Evolutionary conservation across 2,888 invertebrate genomes (phyloP).

Genomic region (Nemotelus pantherinus): DNA sequence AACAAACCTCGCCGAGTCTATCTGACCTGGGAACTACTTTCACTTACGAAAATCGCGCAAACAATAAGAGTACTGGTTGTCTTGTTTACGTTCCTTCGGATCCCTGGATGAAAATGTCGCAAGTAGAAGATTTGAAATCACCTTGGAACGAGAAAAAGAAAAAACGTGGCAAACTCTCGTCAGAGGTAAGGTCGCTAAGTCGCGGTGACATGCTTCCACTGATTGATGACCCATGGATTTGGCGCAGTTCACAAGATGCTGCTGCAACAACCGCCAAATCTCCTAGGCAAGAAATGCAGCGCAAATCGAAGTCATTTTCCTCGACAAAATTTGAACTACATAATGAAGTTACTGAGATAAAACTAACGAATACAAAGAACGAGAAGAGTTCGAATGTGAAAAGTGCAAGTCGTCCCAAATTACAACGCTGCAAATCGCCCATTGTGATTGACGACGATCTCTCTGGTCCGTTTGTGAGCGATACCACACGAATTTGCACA

Average conservation of each 20-base stretch:
- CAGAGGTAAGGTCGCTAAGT: slow-evolving; percentile 53
- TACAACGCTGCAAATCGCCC: slow-evolving; percentile 56
- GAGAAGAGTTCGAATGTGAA: slow-evolving; percentile 40
- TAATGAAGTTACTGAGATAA: slow-evolving; percentile 8
- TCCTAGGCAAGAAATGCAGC: slow-evolving; percentile 54
- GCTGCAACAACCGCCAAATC: slow-evolving; percentile 45
- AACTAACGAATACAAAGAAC: slow-evolving; percentile 28
- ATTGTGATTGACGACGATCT: slow-evolving; percentile 54
- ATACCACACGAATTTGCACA: slow-evolving; percentile 25
- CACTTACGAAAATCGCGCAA: slow-evolving; percentile 54
- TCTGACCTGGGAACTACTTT: slow-evolving; percentile 57
- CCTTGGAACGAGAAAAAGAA: background rate
- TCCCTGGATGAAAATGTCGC: slow-evolving; percentile 63
- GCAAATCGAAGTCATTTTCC: slow-evolving; percentile 57
- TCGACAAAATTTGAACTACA: slow-evolving; percentile 54
- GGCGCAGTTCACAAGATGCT: slow-evolving; percentile 52
- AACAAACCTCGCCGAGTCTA: slow-evolving; percentile 64
- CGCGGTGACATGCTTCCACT: slow-evolving; percentile 51
- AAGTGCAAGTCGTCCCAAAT: slow-evolving; percentile 54
- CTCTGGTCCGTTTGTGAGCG: slow-evolving; percentile 40
- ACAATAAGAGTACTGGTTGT: slow-evolving; percentile 61
- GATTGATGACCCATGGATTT: slow-evolving; percentile 60
- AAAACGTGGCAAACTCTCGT: slow-evolving; percentile 47
- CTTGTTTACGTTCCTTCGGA: slow-evolving; percentile 61
- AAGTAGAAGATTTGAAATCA: slow-evolving; percentile 46